Evolutionary conservation across 2,113 vertebrate species (phyloP).

Genomic region (Proteles cristata): DNA sequence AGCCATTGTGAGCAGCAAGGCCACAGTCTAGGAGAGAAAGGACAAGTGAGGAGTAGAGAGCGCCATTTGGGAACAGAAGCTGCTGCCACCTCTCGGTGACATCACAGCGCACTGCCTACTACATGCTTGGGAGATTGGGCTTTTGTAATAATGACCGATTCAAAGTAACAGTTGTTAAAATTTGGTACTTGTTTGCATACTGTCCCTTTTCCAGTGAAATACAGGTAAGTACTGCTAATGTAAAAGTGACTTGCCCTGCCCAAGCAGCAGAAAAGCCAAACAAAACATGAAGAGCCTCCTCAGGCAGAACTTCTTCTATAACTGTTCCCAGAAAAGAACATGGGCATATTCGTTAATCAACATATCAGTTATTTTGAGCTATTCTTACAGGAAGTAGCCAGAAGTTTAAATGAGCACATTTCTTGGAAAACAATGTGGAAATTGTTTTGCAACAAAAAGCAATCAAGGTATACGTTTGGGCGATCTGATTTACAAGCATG

Average conservation of each 20-base stretch:
- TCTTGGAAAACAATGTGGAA: background rate
- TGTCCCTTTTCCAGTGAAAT: background rate
- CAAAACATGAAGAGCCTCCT: background rate
- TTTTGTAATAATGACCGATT: constrained; percentile 18
- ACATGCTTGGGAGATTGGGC: background rate
- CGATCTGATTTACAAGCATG: background rate
- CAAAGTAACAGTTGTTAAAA: background rate
- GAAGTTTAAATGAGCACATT: constrained; percentile 9
- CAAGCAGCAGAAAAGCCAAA: background rate
- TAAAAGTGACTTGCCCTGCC: background rate
- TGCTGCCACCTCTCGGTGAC: background rate
- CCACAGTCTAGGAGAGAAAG: background rate
- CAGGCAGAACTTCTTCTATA: background rate
- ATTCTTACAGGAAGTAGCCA: background rate
- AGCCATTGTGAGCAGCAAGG: background rate
- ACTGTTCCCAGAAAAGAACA: background rate
- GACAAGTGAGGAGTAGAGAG: background rate
- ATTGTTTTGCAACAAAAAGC: background rate
- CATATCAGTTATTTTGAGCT: constrained; percentile 13
- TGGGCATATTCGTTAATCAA: background rate
- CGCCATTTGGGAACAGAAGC: background rate
- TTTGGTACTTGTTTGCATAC: background rate
- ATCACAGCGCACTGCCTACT: background rate
- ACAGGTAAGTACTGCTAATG: background rate
- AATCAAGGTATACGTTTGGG: background rate